Conservation (phyloP, 2,888 invertebrate species). For the Formica aserva region DNA sequence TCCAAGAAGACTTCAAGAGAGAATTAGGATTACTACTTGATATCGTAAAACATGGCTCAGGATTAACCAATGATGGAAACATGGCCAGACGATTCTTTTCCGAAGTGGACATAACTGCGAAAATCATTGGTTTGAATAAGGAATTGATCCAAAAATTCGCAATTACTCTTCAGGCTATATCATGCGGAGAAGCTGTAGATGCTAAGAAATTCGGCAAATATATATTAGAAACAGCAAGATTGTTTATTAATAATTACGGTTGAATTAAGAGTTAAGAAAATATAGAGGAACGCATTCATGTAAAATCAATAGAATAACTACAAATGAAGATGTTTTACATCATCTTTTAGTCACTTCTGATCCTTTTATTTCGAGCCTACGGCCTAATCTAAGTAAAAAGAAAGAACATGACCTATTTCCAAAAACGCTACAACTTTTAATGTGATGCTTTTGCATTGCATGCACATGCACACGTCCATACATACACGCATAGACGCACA, state of each 20-base stretch:
- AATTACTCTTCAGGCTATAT: constrained; percentile 5
- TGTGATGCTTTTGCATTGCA: neutral
- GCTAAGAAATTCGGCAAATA: constrained; percentile 9
- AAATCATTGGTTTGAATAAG: constrained; percentile 22
- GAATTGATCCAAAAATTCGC: neutral
- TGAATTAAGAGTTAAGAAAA: neutral
- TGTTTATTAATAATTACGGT: neutral
- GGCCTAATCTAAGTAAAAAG: neutral
- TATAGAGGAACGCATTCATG: neutral
- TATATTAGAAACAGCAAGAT: constrained; percentile 2
- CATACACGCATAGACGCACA: neutral
- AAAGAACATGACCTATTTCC: neutral
- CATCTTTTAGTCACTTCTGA: neutral
- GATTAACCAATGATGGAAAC: constrained; percentile 32
- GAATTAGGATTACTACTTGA: neutral
- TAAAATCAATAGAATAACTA: neutral
- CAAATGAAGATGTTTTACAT: no score
- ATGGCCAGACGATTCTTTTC: constrained; percentile 39
- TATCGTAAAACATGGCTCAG: neutral
- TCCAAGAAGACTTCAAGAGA: neutral
- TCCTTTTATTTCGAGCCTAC: neutral
- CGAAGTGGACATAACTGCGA: neutral
- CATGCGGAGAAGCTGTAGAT: constrained; percentile 5
- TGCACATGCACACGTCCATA: neutral
- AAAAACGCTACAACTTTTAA: neutral